Base-by-base conservation (phyloP, 2,113 vertebrate species). In the Vulpes ferrilata region DNA sequence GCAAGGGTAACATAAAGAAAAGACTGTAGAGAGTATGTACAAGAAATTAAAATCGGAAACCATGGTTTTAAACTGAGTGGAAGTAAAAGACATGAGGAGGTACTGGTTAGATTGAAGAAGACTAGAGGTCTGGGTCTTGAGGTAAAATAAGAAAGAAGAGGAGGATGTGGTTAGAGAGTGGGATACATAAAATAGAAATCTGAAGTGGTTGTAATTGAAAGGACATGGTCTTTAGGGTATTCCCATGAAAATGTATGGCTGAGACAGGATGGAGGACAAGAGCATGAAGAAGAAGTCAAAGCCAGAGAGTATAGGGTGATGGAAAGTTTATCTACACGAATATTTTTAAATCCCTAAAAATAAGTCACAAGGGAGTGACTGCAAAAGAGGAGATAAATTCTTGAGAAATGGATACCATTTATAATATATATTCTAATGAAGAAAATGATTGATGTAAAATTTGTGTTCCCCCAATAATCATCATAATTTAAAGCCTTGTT, bases 271-370 rank as follows among this genome's bases (percentile, higher is more conserved):
- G 19, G 7, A 93, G 30, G 13, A 53, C 20, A 65, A n/a, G 3
- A 51, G 2, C 23, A 93, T 11, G 15, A 11, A 82, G 7, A 78
- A 1, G 11, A 22, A 10, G 23, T 76, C 62, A 96, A 92, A 32
- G 25, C 20, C 35, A 95, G 51, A 71, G 48, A 73, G 20, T 9
- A 0, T 3, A 73, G 10, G 23, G 1, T 73, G 10, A 57, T 74
- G 27, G 35, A 67, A 79, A 93, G 8, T 67, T 73, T 71, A 17
- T 32, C 53, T 48, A 57, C 0, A 8, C 0, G 11, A 25, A 27
- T 93, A 79, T 35, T 91, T 76, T 78, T 32, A 95, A 74, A 43
- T 90, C 25, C 1, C 64, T 38, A 79, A 91, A 84, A 92, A 84
- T 74, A 82, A 83, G 55, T 88, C 57, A 67, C 22, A 88, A 74